Conservation (phyloP, 2,888 invertebrate species). For the Nasonia oneida region DNA sequence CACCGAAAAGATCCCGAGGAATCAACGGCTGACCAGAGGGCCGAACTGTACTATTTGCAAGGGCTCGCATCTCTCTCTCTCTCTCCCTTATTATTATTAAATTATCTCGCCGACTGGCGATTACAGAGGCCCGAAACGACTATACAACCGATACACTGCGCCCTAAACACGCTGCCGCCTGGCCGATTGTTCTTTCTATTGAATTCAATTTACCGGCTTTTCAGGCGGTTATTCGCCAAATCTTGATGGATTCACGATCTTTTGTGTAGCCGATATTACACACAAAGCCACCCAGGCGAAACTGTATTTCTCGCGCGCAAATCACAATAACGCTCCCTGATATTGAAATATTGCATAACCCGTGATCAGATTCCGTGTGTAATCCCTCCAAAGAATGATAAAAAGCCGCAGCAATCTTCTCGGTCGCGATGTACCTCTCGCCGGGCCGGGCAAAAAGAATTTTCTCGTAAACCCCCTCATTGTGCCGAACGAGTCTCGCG, state of each 20-base stretch:
- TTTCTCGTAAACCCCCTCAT: slow-evolving; percentile 9
- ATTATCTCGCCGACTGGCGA: slow-evolving; percentile 35
- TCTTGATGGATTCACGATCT: background rate
- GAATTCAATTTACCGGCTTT: slow-evolving; percentile 20
- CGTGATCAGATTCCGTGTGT: background rate
- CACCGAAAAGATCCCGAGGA: background rate
- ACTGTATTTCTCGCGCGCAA: background rate
- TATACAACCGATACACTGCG: background rate
- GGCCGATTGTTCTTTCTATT: background rate
- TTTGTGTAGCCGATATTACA: background rate
- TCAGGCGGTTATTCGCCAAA: background rate
- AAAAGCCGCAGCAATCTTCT: background rate
- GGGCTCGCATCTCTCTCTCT: background rate
- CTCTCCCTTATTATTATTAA: background rate
- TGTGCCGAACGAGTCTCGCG: slow-evolving; percentile 14
- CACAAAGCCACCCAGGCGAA: background rate
- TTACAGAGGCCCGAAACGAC: background rate
- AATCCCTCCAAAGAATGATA: background rate
- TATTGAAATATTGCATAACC: slow-evolving; percentile 2
- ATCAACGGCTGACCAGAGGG: background rate
- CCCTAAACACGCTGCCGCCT: background rate
- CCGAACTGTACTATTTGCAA: background rate
- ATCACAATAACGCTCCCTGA: background rate
- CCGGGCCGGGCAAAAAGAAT: background rate
- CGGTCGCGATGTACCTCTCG: background rate